These are phyloP conservation scores for Rhynchomys soricoides DNA, from an alignment of 2,113 vertebrate genomes.

Conservation along the genomic window DNA sequence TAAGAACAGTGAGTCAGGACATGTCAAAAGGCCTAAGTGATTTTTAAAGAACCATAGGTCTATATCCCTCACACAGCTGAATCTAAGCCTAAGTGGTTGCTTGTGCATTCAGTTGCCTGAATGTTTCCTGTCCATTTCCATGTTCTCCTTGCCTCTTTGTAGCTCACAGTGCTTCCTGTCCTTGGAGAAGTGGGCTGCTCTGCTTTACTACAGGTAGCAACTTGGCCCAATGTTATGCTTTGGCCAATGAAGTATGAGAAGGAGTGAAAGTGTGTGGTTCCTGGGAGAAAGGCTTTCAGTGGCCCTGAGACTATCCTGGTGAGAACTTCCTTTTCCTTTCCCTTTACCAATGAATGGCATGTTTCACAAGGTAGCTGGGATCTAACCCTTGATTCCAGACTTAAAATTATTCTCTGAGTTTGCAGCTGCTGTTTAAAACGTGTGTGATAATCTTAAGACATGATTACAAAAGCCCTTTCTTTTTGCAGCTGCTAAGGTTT, in stretches of 20 bases:
- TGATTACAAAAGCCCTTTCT: not conserved
- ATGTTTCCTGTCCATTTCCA: not conserved
- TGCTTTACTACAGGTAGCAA: not conserved
- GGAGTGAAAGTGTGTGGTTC: not conserved
- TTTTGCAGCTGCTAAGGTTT: not conserved
- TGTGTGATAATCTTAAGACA: not conserved
- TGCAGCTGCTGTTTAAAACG: not conserved
- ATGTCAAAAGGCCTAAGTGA: not conserved
- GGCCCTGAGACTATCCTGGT: not conserved
- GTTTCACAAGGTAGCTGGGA: not conserved
- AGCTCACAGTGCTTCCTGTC: not conserved
- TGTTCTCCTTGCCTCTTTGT: not conserved
- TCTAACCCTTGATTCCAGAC: not conserved
- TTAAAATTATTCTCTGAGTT: not conserved
- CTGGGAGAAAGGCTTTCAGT: not conserved
- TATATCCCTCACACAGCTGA: not conserved
- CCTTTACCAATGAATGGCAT: not conserved
- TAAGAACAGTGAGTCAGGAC: not conserved
- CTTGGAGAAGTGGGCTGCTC: fast-evolving
- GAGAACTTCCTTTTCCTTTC: not conserved
- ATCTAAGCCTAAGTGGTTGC: not conserved
- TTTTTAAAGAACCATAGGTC: not conserved
- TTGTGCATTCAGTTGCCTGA: not conserved
- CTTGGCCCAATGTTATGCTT: not conserved
- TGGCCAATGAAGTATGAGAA: not conserved